Conservation (phyloP, 2,888 invertebrate species). For the Stenchaetothrips biformis region DNA sequence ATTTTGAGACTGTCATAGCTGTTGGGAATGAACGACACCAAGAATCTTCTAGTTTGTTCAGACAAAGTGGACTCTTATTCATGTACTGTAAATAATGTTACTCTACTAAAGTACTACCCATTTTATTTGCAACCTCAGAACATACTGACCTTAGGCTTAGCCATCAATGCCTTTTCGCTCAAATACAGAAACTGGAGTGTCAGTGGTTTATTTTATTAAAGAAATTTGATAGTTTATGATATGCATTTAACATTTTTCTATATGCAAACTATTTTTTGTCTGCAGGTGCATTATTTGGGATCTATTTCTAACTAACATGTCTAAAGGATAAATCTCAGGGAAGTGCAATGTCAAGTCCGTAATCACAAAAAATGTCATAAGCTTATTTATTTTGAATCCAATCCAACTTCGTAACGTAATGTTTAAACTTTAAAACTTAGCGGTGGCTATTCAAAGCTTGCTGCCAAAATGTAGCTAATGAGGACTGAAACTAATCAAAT, state of each 20-base stretch:
- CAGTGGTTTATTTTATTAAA: neutral
- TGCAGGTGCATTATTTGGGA: too few relatives aligned
- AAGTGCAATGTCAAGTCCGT: neutral
- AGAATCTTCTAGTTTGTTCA: too few relatives aligned
- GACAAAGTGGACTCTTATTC: neutral
- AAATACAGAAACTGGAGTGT: neutral
- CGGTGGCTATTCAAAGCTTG: neutral
- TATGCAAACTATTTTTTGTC: neutral
- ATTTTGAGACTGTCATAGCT: too few relatives aligned
- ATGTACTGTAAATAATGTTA: neutral
- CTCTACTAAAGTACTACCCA: neutral
- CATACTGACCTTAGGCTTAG: neutral
- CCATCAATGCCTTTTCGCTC: neutral
- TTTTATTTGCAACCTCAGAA: neutral
- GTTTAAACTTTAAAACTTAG: neutral
- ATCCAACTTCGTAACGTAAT: neutral
- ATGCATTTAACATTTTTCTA: conserved; percentile 16
- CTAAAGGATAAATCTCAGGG: neutral
- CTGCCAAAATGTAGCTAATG: neutral
- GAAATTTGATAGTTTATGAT: neutral
- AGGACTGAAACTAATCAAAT: neutral
- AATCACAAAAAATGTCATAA: neutral
- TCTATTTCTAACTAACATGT: neutral
- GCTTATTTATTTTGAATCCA: neutral
- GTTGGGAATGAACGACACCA: too few relatives aligned